A percentile compares a stretch with the other conserved stretches of the same genome.
Evolutionary conservation across 64 coral and sea anemone genomes (phyloP).

Genomic region (Acropora yongei): DNA sequence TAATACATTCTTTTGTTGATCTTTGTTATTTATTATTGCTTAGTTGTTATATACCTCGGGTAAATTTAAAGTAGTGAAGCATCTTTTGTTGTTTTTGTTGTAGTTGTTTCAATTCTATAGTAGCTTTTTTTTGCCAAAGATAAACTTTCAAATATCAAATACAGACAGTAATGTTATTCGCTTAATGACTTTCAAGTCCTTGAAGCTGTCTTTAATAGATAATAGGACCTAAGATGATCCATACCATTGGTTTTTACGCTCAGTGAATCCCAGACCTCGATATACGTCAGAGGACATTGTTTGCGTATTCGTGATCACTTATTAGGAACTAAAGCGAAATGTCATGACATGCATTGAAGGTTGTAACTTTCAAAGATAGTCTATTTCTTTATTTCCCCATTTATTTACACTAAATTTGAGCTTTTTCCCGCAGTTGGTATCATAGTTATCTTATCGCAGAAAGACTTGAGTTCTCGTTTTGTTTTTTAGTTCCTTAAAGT

Average conservation of each 20-base stretch:
- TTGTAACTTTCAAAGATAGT: no score
- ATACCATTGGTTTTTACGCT: not conserved
- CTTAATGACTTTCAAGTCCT: not conserved
- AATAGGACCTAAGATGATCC: not conserved
- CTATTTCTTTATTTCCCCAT: no score
- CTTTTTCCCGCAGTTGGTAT: no score
- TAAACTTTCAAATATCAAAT: not conserved
- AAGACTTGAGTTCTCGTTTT: no score
- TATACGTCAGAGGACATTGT: not conserved
- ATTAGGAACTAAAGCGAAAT: no score
- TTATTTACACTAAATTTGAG: no score
- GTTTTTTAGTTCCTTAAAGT: no score
- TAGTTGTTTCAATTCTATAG: not conserved
- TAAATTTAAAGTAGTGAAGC: not conserved
- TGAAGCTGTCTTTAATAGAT: not conserved
- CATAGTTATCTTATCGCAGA: no score
- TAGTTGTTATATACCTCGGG: not conserved
- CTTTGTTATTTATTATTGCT: conserved; percentile 16
- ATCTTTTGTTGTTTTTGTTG: not conserved
- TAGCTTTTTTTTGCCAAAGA: no score
- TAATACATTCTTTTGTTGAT: conserved; percentile 40
- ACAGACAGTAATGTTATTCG: not conserved
- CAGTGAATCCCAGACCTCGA: not conserved
- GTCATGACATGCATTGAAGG: no score
- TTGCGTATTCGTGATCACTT: not conserved